phyloP scores from a whole-genome alignment of 1,140 invertebrate species.

The Wasmannia auropunctata region DNA sequence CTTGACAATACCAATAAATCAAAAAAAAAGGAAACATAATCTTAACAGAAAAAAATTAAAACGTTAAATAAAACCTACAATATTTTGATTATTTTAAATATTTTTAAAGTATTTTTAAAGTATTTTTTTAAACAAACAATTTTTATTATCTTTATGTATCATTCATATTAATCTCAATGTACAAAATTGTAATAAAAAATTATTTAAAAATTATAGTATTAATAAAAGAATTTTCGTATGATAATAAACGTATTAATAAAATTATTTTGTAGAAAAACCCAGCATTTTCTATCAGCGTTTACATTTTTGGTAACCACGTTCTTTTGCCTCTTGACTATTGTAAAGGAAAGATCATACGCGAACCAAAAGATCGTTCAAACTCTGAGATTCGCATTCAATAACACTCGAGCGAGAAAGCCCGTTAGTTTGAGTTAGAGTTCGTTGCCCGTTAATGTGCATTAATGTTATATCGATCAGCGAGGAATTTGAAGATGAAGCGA shows the following conservation, averaged over 20 bases:
- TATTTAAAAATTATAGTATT: background rate
- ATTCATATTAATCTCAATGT: background rate
- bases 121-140: background rate
- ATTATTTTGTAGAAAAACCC: background rate
- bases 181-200: background rate
- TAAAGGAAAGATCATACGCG: background rate
- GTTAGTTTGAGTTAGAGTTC: constrained; percentile 48
- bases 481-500: constrained; percentile 32
- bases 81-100: background rate
- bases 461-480: constrained; percentile 38
- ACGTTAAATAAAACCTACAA: background rate
- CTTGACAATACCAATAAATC: background rate
- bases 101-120: too few relatives aligned
- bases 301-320: background rate
- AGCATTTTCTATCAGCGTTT: background rate
- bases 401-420: constrained; percentile 13
- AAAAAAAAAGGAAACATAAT: background rate
- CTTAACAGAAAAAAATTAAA: background rate
- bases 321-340: background rate
- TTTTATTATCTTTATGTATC: background rate
- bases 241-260: background rate
- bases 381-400: constrained; percentile 42
- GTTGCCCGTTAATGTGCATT: constrained; percentile 43
- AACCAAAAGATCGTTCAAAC: background rate
- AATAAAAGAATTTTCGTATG: background rate